A percentile compares a stretch with the other conserved stretches of the same genome.
These are phyloP conservation scores for Leptopilina boulardi DNA, from an alignment of 1,140 invertebrate species.

Conservation along the genomic window DNA sequence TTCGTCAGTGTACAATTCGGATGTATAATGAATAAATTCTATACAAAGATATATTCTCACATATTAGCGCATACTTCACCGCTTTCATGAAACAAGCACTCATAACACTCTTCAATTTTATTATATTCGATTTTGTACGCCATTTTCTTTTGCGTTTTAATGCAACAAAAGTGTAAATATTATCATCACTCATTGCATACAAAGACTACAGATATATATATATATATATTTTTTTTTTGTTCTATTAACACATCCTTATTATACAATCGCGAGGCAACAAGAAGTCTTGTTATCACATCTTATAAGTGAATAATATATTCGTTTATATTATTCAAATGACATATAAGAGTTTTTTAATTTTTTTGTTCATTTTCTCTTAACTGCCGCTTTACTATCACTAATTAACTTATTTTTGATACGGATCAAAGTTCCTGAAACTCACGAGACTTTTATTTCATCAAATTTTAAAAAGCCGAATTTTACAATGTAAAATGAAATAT, in stretches of 20 bases:
- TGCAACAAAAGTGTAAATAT: conserved; percentile 51
- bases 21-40: conserved; percentile 60
- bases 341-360: background rate
- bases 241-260: conserved; percentile 64
- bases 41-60: conserved; percentile 61
- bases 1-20: conserved; percentile 48
- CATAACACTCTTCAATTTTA: conserved; percentile 39
- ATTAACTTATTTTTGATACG: conserved; percentile 47
- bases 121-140: conserved; percentile 44
- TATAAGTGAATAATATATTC: conserved; percentile 1
- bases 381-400: conserved; percentile 17
- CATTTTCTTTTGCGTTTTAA: conserved; percentile 48
- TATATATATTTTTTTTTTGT: conserved; percentile 43
- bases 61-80: conserved; percentile 47
- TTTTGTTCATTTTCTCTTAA: background rate
- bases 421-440: too few species aligned
- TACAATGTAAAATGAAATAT: too few species aligned
- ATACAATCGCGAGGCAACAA: conserved; percentile 61
- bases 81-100: conserved; percentile 49
- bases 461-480: too few species aligned
- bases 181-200: conserved; percentile 45
- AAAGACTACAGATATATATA: conserved; percentile 48
- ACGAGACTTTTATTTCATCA: too few species aligned
- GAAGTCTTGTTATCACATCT: conserved; percentile 43
- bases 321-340: conserved; percentile 2